phyloP scores from a whole-genome alignment of 2,797 vertebrate genomes.

The Sebastes vulpes region DNA sequence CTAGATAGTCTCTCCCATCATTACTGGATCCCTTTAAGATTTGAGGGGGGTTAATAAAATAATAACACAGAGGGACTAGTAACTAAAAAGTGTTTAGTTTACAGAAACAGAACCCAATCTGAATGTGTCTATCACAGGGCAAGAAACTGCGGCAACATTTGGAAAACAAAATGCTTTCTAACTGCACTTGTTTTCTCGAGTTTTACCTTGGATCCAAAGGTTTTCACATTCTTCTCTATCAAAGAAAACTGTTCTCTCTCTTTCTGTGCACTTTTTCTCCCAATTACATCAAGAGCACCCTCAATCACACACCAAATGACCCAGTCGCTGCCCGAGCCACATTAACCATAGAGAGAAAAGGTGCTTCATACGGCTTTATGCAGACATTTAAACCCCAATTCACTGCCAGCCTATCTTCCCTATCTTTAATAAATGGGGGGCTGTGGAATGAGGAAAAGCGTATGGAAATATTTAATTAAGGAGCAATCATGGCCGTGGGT shows the following conservation, averaged over 20 bases:
- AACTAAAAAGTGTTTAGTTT: constrained; percentile 5
- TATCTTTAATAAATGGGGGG: constrained; percentile 66
- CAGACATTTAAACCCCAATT: constrained; percentile 52
- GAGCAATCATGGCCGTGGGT: constrained; percentile 83
- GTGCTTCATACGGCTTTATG: constrained; percentile 32
- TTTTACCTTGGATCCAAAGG: background rate
- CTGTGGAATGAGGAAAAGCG: constrained; percentile 57
- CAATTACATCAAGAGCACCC: constrained; percentile 24
- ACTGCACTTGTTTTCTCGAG: background rate
- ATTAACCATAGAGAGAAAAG: constrained; percentile 44
- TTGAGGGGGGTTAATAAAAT: constrained; percentile 15
- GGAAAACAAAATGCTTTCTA: background rate
- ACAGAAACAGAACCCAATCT: background rate
- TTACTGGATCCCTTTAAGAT: constrained; percentile 43
- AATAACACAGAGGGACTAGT: background rate
- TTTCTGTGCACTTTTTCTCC: constrained; percentile 5
- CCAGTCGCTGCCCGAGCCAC: constrained; percentile 25
- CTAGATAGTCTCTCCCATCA: constrained; percentile 37
- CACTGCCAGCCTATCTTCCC: constrained; percentile 45
- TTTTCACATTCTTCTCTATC: constrained; percentile 9
- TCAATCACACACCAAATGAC: constrained; percentile 58
- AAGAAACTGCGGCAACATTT: background rate
- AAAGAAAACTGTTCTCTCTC: constrained; percentile 1
- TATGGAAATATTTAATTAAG: constrained; percentile 86
- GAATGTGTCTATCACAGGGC: background rate